Conservation (phyloP, 1,140 invertebrate genomes). For the Matsumurasca onukii region DNA sequence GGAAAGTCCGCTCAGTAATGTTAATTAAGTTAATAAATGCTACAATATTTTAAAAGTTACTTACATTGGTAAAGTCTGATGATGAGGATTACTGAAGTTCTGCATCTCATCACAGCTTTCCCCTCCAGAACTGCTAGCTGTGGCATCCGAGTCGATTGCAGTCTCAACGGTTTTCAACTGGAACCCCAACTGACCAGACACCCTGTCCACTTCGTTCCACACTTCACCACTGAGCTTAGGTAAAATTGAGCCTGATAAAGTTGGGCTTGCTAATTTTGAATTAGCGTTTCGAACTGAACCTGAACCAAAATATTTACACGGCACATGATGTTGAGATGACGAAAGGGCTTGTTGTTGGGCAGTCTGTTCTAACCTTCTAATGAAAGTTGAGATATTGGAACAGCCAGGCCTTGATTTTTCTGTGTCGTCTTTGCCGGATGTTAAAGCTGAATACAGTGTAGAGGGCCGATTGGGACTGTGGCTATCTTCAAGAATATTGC, state of each 20-base stretch:
- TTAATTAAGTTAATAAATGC: too few species aligned
- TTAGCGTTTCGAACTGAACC: slow-evolving; percentile 56
- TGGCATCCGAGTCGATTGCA: slow-evolving; percentile 87
- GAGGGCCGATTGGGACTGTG: background rate
- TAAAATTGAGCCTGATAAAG: slow-evolving; percentile 51
- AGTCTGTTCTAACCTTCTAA: slow-evolving; percentile 54
- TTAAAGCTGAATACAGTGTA: slow-evolving; percentile 12
- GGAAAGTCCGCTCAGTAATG: too few species aligned
- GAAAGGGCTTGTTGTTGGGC: slow-evolving; percentile 45
- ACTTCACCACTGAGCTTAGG: slow-evolving; percentile 49
- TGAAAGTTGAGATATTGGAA: slow-evolving; percentile 43
- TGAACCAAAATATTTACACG: slow-evolving; percentile 58
- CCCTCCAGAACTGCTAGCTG: slow-evolving; percentile 88
- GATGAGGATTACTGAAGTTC: slow-evolving; percentile 71
- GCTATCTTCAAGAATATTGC: slow-evolving; percentile 42
- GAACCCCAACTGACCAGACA: slow-evolving; percentile 65
- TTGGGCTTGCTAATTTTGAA: slow-evolving; percentile 32
- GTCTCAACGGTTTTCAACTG: slow-evolving; percentile 70
- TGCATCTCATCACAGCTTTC: slow-evolving; percentile 92
- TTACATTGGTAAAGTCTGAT: slow-evolving; percentile 75
- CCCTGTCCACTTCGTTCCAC: slow-evolving; percentile 59
- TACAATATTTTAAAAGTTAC: too few species aligned
- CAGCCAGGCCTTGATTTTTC: slow-evolving; percentile 8
- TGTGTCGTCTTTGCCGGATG: background rate
- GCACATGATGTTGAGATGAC: slow-evolving; percentile 28